Percentiles rank a stretch among this genome's conserved stretches.
These are phyloP conservation scores for Agrotis exclamationis DNA, from an alignment of 2,888 invertebrate genomes.

Conservation along the genomic window DNA sequence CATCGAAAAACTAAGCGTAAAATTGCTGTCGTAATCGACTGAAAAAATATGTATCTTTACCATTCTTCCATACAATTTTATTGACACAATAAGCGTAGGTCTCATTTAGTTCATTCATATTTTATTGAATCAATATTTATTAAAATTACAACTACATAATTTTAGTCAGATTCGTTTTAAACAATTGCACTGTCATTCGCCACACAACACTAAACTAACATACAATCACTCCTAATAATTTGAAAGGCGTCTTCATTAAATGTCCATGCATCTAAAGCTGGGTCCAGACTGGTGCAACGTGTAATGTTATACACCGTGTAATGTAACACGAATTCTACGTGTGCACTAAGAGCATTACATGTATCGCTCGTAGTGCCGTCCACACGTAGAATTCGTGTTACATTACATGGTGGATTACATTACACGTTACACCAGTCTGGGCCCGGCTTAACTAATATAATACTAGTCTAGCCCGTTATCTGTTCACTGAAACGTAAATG, in stretches of 20 bases:
- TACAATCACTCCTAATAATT: conserved; percentile 47
- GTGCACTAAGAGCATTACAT: too few species aligned
- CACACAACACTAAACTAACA: conserved; percentile 64
- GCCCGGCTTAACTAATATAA: conserved; percentile 61
- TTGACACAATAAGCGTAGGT: conserved; percentile 82
- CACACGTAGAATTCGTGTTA: too few species aligned
- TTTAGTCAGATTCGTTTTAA: conserved; percentile 71
- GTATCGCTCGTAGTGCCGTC: too few species aligned
- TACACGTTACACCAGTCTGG: too few species aligned
- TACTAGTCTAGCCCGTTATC: conserved; percentile 63
- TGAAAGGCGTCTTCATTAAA: conserved; percentile 50
- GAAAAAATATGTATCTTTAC: conserved; percentile 82
- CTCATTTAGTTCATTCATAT: conserved; percentile 71
- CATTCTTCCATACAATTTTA: conserved; percentile 75
- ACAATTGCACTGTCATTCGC: conserved; percentile 73
- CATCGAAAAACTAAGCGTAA: conserved; percentile 79
- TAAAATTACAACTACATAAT: conserved; percentile 69
- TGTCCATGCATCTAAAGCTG: conserved; percentile 52
- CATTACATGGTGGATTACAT: too few species aligned
- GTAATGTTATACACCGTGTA: too few species aligned
- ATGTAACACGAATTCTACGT: too few species aligned
- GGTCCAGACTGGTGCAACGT: too few species aligned
- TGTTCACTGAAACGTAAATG: conserved; percentile 63
- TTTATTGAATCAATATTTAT: conserved; percentile 64
- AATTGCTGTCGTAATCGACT: conserved; percentile 75